Evolutionary conservation across 1,140 invertebrate genomes (phyloP).

Genomic region (Nasonia giraulti): DNA sequence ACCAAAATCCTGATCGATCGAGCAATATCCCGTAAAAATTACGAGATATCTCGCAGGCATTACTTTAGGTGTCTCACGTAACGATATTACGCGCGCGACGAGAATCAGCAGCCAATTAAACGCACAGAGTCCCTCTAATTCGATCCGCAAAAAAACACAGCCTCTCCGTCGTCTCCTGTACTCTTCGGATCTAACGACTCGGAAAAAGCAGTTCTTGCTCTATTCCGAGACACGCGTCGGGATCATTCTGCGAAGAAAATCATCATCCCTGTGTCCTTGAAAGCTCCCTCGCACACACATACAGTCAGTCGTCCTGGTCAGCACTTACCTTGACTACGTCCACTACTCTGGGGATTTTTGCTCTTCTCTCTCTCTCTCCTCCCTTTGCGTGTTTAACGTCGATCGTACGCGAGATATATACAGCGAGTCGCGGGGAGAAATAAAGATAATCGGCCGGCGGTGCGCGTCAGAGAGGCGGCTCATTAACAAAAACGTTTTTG

Average conservation of each 20-base stretch:
- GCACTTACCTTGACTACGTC: conserved; percentile 28
- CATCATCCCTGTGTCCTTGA: conserved; percentile 12
- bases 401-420: conserved; percentile 21
- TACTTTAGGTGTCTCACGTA: neutral
- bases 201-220: conserved; percentile 33
- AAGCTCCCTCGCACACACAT: neutral
- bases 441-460: conserved; percentile 33
- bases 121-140: neutral
- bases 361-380: neutral
- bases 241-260: neutral
- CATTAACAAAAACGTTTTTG: conserved; percentile 41
- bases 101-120: conserved; percentile 15
- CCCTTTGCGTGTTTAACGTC: conserved; percentile 9
- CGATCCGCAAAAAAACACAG: neutral
- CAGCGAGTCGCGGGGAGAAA: conserved; percentile 4
- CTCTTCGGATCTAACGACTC: neutral
- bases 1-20: no score
- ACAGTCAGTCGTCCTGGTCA: neutral
- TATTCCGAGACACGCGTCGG: neutral
- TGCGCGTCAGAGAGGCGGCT: conserved; percentile 10
- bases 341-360: neutral
- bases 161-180: no score
- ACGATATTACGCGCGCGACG: neutral
- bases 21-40: no score
- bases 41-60: neutral